Percentiles rank a stretch among this genome's conserved stretches.
phyloP scores from a whole-genome alignment of 1,140 invertebrate genomes.

The Mylabris phalerata region DNA sequence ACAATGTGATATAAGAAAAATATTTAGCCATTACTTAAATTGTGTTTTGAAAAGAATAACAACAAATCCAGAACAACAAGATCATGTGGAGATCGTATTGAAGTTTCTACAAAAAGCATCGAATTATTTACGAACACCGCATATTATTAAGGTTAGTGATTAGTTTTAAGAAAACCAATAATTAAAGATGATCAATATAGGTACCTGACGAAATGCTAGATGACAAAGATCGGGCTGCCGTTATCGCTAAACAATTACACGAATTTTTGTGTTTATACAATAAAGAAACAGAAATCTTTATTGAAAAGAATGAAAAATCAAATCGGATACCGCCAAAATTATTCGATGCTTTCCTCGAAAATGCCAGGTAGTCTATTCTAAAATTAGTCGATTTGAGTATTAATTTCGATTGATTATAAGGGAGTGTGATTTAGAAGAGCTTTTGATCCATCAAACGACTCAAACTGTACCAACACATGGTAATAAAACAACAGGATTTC shows the following conservation, averaged over 20 bases:
- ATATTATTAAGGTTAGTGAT: slow-evolving; percentile 55
- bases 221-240: slow-evolving; percentile 76
- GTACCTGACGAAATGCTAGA: slow-evolving; percentile 68
- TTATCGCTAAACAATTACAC: slow-evolving; percentile 85
- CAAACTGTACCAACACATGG: slow-evolving; percentile 31
- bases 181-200: slow-evolving; percentile 40
- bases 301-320: slow-evolving; percentile 58
- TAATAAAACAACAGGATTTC: slow-evolving; percentile 24
- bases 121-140: slow-evolving; percentile 67
- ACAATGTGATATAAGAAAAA: slow-evolving; percentile 62
- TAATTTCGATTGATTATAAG: slow-evolving; percentile 14
- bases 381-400: background rate
- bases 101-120: slow-evolving; percentile 79
- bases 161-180: background rate
- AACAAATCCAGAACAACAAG: slow-evolving; percentile 51
- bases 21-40: slow-evolving; percentile 77
- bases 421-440: slow-evolving; percentile 39
- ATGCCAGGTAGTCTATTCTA: slow-evolving; percentile 26
- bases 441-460: slow-evolving; percentile 36
- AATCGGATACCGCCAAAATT: slow-evolving; percentile 52
- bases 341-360: slow-evolving; percentile 52
- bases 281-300: slow-evolving; percentile 71
- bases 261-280: slow-evolving; percentile 88
- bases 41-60: slow-evolving; percentile 66
- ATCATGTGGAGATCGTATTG: slow-evolving; percentile 64